Percentiles rank a stretch among this genome's conserved stretches.
These are phyloP conservation scores for Taphrorychus bicolor DNA, from an alignment of 2,888 invertebrate species.

Conservation along the genomic window DNA sequence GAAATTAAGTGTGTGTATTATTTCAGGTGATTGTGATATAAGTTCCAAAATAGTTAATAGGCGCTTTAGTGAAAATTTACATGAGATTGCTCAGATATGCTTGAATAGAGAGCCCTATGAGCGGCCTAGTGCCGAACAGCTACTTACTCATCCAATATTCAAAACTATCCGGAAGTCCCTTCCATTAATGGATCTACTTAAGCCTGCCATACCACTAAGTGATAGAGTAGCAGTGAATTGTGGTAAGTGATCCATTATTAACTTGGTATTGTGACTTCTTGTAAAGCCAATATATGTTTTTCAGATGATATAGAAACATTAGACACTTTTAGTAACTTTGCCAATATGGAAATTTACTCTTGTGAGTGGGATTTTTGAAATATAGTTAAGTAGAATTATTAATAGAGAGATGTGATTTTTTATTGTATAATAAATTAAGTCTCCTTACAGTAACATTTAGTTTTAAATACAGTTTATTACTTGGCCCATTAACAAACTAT, in stretches of 20 bases:
- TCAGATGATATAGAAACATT: conserved; percentile 70
- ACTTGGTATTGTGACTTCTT: background rate
- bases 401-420: background rate
- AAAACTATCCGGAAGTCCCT: conserved; percentile 70
- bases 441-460: background rate
- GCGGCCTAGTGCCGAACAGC: conserved; percentile 73
- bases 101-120: conserved; percentile 73
- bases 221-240: conserved; percentile 63
- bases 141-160: conserved; percentile 77
- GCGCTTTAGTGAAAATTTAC: conserved; percentile 77
- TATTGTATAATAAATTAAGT: background rate
- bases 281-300: conserved; percentile 50
- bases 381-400: background rate
- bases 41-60: conserved; percentile 63
- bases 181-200: conserved; percentile 70
- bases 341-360: conserved; percentile 68
- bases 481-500: too few species aligned
- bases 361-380: conserved; percentile 71
- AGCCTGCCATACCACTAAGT: conserved; percentile 72
- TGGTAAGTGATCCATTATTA: conserved; percentile 57
- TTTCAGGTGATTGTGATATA: conserved; percentile 52
- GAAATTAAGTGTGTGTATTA: too few species aligned
- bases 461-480: too few species aligned
- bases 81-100: conserved; percentile 77
- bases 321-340: conserved; percentile 65